Percentiles rank a stretch among this genome's conserved stretches.
Evolutionary conservation across 1,140 invertebrate species (phyloP).

Genomic region (Melipona quadrifasciata): DNA sequence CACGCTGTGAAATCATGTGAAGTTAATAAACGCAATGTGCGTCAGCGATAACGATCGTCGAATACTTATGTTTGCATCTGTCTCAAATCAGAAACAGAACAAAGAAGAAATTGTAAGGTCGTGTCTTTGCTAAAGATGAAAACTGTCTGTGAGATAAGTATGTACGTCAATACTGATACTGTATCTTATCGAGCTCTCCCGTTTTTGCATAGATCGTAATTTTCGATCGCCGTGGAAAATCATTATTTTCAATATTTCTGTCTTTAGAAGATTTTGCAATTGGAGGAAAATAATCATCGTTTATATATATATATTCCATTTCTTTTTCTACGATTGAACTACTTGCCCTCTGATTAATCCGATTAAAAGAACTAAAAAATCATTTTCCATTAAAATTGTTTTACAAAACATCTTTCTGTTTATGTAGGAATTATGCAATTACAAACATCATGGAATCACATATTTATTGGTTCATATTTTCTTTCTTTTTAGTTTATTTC

Average conservation of each 20-base stretch:
- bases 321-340: not conserved
- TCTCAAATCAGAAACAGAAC: constrained; percentile 32
- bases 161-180: constrained; percentile 68
- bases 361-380: not conserved
- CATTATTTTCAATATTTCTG: not conserved
- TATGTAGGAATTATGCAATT: not conserved
- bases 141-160: constrained; percentile 50
- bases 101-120: constrained; percentile 3
- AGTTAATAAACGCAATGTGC: constrained; percentile 46
- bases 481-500: not conserved
- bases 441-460: not conserved
- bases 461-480: not conserved
- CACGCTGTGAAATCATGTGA: constrained; percentile 6
- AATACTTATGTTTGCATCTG: not conserved
- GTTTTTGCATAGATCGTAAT: constrained; percentile 38
- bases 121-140: constrained; percentile 2
- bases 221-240: not conserved
- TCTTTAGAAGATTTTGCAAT: not conserved
- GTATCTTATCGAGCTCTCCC: constrained; percentile 63
- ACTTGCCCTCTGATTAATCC: not conserved
- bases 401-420: not conserved
- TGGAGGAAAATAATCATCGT: not conserved
- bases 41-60: constrained; percentile 56
- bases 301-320: not conserved
- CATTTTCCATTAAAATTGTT: not conserved